phyloP scores from a whole-genome alignment of 2,797 vertebrate species.

The Rousettus madagascariensis region DNA sequence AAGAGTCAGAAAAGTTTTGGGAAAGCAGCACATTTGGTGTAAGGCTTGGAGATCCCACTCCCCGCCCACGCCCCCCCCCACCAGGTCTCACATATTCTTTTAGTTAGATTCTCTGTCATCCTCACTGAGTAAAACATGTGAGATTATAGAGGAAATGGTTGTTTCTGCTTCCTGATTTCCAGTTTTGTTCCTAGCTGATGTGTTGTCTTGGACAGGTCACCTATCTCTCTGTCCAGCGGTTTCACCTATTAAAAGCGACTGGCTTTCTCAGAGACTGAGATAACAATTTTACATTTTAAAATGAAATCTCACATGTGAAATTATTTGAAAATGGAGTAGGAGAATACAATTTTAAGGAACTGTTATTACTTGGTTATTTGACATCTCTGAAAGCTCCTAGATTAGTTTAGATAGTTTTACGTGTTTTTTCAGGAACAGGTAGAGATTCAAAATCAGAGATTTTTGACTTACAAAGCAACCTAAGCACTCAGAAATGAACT shows the following conservation, averaged over 20 bases:
- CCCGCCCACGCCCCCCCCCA: too few species aligned
- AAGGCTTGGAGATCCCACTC: background rate
- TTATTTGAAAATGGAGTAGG: background rate
- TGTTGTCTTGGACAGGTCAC: background rate
- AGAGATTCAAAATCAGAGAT: slow-evolving; percentile 34
- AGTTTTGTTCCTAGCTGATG: background rate
- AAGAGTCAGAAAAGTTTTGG: background rate
- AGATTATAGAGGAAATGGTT: background rate
- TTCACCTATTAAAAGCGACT: background rate
- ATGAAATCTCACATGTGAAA: background rate
- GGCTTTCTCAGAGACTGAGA: background rate
- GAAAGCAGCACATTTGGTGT: background rate
- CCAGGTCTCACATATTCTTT: background rate
- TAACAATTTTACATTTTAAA: slow-evolving; percentile 3
- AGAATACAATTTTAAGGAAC: background rate
- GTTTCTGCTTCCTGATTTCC: background rate
- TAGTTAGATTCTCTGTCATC: background rate
- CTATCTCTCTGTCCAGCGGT: background rate
- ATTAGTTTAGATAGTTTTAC: background rate
- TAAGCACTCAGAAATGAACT: slow-evolving; percentile 26
- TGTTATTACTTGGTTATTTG: background rate
- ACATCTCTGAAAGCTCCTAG: background rate
- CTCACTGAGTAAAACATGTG: background rate
- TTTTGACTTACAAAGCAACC: slow-evolving; percentile 36
- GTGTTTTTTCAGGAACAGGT: slow-evolving; percentile 2